These are phyloP conservation scores for Endomychus coccineus DNA, from an alignment of 2,888 invertebrate genomes.

Conservation along the genomic window DNA sequence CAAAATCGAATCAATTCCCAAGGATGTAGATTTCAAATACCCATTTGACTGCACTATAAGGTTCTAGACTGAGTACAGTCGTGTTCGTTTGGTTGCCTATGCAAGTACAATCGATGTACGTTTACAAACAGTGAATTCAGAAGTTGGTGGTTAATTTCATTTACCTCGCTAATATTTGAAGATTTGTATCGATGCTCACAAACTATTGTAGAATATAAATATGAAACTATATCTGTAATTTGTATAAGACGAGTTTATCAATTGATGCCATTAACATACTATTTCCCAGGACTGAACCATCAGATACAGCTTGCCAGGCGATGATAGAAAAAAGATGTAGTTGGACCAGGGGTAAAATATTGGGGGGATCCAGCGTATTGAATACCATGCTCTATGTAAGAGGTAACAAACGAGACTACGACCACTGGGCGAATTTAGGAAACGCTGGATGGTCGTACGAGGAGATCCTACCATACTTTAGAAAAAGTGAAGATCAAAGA, in stretches of 20 bases:
- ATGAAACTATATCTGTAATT: too few relatives aligned
- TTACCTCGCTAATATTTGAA: neutral
- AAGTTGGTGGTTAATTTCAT: neutral
- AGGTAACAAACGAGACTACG: conserved; percentile 79
- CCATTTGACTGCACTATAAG: too few relatives aligned
- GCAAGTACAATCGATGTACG: too few relatives aligned
- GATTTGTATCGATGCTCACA: neutral
- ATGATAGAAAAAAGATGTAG: conserved; percentile 78
- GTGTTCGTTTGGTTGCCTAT: too few relatives aligned
- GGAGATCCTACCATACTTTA: conserved; percentile 74
- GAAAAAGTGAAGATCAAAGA: conserved; percentile 80
- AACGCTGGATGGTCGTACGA: conserved; percentile 85
- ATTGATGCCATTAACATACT: neutral
- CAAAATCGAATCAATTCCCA: too few relatives aligned
- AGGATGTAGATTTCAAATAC: too few relatives aligned
- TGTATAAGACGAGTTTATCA: neutral
- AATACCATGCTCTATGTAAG: conserved; percentile 90
- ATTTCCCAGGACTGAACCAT: conserved; percentile 68
- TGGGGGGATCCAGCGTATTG: conserved; percentile 81
- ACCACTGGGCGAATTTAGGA: conserved; percentile 78
- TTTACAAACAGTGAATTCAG: neutral
- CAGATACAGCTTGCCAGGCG: conserved; percentile 75
- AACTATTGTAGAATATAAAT: too few relatives aligned
- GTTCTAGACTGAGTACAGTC: too few relatives aligned
- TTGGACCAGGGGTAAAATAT: conserved; percentile 85